A percentile compares a stretch with the other conserved stretches of the same genome.
Conservation (phyloP, 2,113 vertebrate genomes). For the Siniperca knerii region DNA sequence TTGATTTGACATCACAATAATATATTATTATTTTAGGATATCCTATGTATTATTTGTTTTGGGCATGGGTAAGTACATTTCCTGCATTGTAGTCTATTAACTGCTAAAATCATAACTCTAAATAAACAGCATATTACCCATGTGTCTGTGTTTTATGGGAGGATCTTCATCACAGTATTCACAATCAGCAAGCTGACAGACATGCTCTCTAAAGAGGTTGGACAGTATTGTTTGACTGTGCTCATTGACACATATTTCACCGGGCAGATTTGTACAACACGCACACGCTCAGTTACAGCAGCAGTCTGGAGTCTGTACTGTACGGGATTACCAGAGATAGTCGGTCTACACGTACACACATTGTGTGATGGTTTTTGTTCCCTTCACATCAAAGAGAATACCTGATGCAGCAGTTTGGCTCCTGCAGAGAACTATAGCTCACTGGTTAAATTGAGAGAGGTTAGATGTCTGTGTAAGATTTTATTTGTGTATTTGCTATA, state of each 20-base stretch:
- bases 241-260: constrained; percentile 28
- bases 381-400: constrained; percentile 68
- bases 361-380: constrained; percentile 64
- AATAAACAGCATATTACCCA: neutral
- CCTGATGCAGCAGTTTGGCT: constrained; percentile 71
- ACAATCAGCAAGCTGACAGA: neutral
- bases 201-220: neutral
- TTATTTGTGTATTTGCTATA: neutral
- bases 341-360: constrained; percentile 18
- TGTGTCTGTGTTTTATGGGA: neutral
- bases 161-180: neutral
- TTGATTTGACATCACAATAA: neutral
- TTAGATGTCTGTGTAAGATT: constrained; percentile 10
- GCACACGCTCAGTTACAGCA: neutral
- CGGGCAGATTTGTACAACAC: neutral
- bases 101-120: neutral
- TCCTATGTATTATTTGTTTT: neutral
- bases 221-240: constrained; percentile 5
- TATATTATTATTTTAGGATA: neutral
- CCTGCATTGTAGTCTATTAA: neutral
- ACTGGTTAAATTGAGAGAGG: constrained; percentile 26
- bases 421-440: constrained; percentile 56
- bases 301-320: constrained; percentile 44
- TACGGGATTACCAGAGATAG: constrained; percentile 37
- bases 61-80: neutral